A percentile compares a stretch with the other conserved stretches of the same genome.
Evolutionary conservation across 2,888 invertebrate species (phyloP).

Genomic region (Cordilura impudica): DNA sequence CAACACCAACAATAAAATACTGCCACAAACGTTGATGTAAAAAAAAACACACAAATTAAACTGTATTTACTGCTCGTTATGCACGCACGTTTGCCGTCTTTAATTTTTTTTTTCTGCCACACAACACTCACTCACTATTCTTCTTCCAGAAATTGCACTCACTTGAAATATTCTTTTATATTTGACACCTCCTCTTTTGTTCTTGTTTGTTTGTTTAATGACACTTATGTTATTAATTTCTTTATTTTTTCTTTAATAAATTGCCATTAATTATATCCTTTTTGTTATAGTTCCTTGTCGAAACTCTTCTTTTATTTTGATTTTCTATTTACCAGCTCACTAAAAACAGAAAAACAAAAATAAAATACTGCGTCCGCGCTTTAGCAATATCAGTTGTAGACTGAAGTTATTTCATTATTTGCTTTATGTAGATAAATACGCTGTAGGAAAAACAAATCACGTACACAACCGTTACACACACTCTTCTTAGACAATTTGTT

Average conservation of each 20-base stretch:
- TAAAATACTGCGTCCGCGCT: slow-evolving; percentile 71
- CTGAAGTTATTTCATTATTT: slow-evolving; percentile 63
- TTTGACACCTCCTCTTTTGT: neutral
- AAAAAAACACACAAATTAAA: slow-evolving; percentile 28
- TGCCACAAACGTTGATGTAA: neutral
- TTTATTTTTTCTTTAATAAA: neutral
- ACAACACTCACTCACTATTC: neutral
- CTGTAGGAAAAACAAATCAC: neutral
- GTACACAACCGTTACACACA: neutral
- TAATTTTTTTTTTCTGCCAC: neutral
- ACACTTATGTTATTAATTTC: neutral
- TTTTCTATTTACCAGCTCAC: neutral
- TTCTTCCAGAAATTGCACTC: neutral
- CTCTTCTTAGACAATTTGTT: neutral
- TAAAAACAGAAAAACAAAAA: slow-evolving; percentile 25
- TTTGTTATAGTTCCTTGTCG: slow-evolving; percentile 7
- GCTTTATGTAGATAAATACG: slow-evolving; percentile 53
- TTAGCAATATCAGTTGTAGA: slow-evolving; percentile 69
- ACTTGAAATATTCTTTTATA: neutral
- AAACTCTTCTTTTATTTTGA: slow-evolving; percentile 22
- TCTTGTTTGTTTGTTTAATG: neutral
- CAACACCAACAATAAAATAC: neutral
- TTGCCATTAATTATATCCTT: neutral
- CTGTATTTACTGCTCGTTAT: slow-evolving; percentile 6
- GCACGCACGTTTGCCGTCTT: slow-evolving; percentile 36